Evolutionary conservation across 2,888 invertebrate genomes (phyloP), one percentile per base, ranked within the genome.

Genomic region (Apamea anceps): DNA sequence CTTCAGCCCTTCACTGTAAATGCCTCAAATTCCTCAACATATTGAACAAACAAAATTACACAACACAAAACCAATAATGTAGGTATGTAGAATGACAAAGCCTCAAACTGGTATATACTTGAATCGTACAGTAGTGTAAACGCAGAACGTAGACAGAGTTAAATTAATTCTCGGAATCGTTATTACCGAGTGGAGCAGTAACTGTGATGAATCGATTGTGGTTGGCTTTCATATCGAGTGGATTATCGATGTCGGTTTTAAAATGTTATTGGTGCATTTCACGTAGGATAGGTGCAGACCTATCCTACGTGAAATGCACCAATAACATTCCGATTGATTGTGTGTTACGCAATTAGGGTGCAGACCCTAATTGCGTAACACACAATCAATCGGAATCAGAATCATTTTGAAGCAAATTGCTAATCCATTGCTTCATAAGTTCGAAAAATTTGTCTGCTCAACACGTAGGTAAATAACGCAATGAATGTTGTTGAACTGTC

Each of bases 121-220:
- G 42, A 42, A 42, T 42, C 42, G 42, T 42, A 51, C 66, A n/a
- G 60, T 82, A 62, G 15, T 57, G 48, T 25, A 37, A 54, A 75
- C 28, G 21, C 62, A 37, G 37, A 65, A 48, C 32, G 45, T 2
- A 67, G 51, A 66, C 28, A 25, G 15, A 73, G 65, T 80, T 66
- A 65, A 79, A 80, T 80, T 80, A 80, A 80, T 80, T 65, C 80
- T 37, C 10, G 37, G 63, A 72, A 57, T 72, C 57, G 37, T 65
- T 65, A 72, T 54, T 60, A 62, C 62, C n/a, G 71, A 51, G 54
- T 67, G 28, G 25, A 57, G 60, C 48, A 18, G 51, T 73, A 68
- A 67, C 70, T 71, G 42, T 72, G 75, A 67, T 75, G 45, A 72
- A 80, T 80, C 66, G 67, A 80, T 57, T 83, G 75, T 32, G 72